phyloP scores from a whole-genome alignment of 2,888 invertebrate genomes.

The Scrobipalpa atriplicella region DNA sequence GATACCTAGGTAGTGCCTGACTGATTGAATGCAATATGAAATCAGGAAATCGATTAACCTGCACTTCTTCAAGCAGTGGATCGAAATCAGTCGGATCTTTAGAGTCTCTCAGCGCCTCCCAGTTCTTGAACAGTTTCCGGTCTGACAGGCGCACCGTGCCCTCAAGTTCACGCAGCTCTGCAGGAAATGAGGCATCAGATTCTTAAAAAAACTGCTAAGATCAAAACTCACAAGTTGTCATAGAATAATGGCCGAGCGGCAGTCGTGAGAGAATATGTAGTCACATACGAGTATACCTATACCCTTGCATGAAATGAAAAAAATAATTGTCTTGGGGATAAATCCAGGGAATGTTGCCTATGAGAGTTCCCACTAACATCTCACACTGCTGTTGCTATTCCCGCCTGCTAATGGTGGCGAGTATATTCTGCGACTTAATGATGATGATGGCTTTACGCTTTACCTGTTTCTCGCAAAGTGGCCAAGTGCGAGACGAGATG shows the following conservation, averaged over 20 bases:
- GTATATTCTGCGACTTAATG: not conserved
- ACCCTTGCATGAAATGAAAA: too few relatives aligned
- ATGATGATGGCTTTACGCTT: not conserved
- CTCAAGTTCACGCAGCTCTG: constrained; percentile 72
- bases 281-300: too few relatives aligned
- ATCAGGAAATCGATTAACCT: constrained; percentile 46
- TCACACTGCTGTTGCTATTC: too few relatives aligned
- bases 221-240: too few relatives aligned
- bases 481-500: constrained; percentile 57
- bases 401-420: too few relatives aligned
- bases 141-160: constrained; percentile 67
- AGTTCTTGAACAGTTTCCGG: constrained; percentile 68
- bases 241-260: too few relatives aligned
- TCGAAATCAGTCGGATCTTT: constrained; percentile 62
- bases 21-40: not conserved
- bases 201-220: too few relatives aligned
- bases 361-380: too few relatives aligned
- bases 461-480: constrained; percentile 62
- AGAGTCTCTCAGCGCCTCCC: constrained; percentile 69
- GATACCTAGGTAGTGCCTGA: not conserved
- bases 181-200: not conserved
- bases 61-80: constrained; percentile 66
- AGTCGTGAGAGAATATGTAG: too few relatives aligned
- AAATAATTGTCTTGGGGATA: too few relatives aligned
- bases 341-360: too few relatives aligned